Conservation (phyloP, 2,888 invertebrate genomes). For the Drosophila anomelani region DNA sequence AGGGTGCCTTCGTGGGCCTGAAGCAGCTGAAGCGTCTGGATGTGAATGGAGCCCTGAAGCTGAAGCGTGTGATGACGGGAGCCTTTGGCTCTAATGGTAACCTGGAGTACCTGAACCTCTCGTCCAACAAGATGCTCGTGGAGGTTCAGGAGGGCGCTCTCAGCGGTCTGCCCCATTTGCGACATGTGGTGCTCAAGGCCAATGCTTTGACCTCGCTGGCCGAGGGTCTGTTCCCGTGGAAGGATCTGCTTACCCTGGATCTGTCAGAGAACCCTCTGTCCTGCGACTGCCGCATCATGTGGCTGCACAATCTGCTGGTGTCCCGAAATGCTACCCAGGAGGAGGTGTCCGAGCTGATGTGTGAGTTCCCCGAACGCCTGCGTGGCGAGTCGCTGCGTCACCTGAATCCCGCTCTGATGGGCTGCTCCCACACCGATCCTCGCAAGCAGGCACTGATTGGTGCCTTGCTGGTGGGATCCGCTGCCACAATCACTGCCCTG, state of each 20-base stretch:
- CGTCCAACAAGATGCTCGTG: slow-evolving; percentile 91
- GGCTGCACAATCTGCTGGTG: slow-evolving; percentile 90
- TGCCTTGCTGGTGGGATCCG: slow-evolving; percentile 90
- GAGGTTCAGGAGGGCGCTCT: slow-evolving; percentile 92
- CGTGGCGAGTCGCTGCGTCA: slow-evolving; percentile 89
- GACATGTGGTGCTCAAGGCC: slow-evolving; percentile 91
- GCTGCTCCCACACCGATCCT: slow-evolving; percentile 92
- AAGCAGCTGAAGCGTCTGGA: slow-evolving; percentile 91
- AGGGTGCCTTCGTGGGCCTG: slow-evolving; percentile 91
- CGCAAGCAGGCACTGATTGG: slow-evolving; percentile 92
- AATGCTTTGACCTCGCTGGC: slow-evolving; percentile 91
- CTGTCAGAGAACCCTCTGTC: slow-evolving; percentile 92
- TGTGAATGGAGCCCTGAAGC: slow-evolving; percentile 90
- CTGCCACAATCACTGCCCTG: slow-evolving; percentile 89
- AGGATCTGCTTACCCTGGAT: slow-evolving; percentile 90
- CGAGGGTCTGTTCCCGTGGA: slow-evolving; percentile 92
- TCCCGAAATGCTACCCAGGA: slow-evolving; percentile 81
- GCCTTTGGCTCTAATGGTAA: slow-evolving; percentile 93
- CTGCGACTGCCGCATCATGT: slow-evolving; percentile 92
- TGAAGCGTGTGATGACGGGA: slow-evolving; percentile 91
- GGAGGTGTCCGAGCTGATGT: slow-evolving; percentile 86
- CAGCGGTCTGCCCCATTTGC: slow-evolving; percentile 92
- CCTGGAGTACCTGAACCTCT: slow-evolving; percentile 90
- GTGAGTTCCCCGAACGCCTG: slow-evolving; percentile 90
- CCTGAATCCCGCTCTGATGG: slow-evolving; percentile 91